phyloP scores from a whole-genome alignment of 2,888 invertebrate genomes.

The Eretmocerus hayati region DNA sequence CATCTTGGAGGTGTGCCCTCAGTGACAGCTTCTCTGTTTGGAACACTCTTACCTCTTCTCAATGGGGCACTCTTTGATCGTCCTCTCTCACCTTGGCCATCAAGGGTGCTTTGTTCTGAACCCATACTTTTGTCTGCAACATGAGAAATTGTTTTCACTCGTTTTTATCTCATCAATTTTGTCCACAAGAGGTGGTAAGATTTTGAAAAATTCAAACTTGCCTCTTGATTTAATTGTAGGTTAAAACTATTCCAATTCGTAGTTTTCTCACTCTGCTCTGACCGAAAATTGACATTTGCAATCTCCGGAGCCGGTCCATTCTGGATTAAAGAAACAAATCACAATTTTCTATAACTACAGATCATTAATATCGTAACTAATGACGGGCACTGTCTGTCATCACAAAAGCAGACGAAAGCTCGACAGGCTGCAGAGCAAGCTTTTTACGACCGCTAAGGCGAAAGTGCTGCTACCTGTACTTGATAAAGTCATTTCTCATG shows the following conservation, averaged over 20 bases:
- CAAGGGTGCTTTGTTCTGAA: slow-evolving; percentile 43
- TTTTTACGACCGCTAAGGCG: no score
- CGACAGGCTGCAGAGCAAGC: no score
- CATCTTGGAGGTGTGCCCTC: slow-evolving; percentile 57
- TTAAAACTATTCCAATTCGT: slow-evolving; percentile 2
- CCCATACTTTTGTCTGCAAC: slow-evolving; percentile 32
- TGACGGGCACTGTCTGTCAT: no score
- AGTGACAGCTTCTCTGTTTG: slow-evolving; percentile 36
- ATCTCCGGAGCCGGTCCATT: no score
- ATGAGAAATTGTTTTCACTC: neutral
- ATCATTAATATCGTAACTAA: no score
- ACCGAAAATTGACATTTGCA: no score
- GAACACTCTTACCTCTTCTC: slow-evolving; percentile 43
- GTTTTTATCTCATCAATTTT: neutral
- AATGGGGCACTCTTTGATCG: slow-evolving; percentile 24
- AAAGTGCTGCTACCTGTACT: no score
- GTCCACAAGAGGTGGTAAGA: neutral
- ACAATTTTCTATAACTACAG: no score
- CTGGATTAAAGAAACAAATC: no score
- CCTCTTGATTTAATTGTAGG: slow-evolving; percentile 3
- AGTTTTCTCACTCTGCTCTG: no score
- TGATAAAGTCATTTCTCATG: no score
- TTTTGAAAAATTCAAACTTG: neutral
- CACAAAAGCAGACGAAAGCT: no score
- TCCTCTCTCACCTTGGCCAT: slow-evolving; percentile 28